phyloP scores from a whole-genome alignment of 2,113 vertebrate genomes.

The Petrocephalus microphthalmus region DNA sequence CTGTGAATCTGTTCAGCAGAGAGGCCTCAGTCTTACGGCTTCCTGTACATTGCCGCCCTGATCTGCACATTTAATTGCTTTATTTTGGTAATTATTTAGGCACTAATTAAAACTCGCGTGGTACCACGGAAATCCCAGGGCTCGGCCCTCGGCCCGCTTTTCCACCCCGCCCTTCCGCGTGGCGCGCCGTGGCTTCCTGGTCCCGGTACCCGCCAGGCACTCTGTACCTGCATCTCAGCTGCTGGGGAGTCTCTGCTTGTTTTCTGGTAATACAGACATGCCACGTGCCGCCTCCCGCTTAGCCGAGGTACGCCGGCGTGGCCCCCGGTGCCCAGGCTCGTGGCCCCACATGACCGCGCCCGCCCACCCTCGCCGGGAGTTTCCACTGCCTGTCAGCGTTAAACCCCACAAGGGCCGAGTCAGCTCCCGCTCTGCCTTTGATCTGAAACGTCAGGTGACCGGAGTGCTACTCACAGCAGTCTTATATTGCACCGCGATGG shows the following conservation, averaged over 20 bases:
- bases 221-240: background rate
- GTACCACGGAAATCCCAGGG: background rate
- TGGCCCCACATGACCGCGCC: background rate
- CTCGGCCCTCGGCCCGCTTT: background rate
- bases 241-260: background rate
- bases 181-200: background rate
- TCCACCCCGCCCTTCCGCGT: background rate
- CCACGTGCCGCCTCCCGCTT: background rate
- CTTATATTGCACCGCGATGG: background rate
- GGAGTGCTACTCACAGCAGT: background rate
- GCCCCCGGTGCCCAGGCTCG: background rate
- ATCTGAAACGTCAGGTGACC: background rate
- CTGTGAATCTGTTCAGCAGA: slow-evolving; percentile 1
- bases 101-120: background rate
- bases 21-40: background rate
- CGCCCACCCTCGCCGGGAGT: background rate
- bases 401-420: background rate
- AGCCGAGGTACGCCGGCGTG: background rate
- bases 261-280: background rate
- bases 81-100: slow-evolving; percentile 3
- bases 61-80: background rate
- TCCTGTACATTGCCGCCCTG: background rate
- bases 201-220: background rate
- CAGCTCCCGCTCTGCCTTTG: background rate
- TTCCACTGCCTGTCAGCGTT: background rate